Percentiles rank a stretch among this genome's conserved stretches.
These are phyloP conservation scores for Leptinotarsa tumamoca DNA, from an alignment of 2,888 invertebrate genomes.

Conservation along the genomic window DNA sequence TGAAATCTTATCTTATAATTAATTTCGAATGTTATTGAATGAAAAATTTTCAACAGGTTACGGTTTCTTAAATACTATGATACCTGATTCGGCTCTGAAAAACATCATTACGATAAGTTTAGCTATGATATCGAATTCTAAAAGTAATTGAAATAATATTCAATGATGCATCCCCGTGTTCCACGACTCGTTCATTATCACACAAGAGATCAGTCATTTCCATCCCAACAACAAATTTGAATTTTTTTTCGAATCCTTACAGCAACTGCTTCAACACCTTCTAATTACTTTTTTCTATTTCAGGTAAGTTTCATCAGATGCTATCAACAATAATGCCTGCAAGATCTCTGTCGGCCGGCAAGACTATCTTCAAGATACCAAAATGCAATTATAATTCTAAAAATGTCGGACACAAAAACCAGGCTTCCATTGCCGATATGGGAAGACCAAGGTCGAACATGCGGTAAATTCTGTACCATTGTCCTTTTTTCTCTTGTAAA, in stretches of 20 bases:
- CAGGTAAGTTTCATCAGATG: slow-evolving; percentile 23
- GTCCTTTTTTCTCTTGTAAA: slow-evolving; percentile 21
- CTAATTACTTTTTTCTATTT: slow-evolving; percentile 21
- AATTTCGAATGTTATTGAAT: too few species aligned
- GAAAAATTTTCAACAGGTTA: too few species aligned
- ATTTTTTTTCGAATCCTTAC: not conserved
- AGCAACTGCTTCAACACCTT: not conserved
- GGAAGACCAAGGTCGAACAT: slow-evolving; percentile 31
- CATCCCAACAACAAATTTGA: not conserved
- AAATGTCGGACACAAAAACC: slow-evolving; percentile 38
- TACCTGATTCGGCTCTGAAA: too few species aligned
- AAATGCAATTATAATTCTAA: slow-evolving; percentile 44
- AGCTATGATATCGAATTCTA: too few species aligned
- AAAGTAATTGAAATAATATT: too few species aligned
- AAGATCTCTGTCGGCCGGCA: slow-evolving; percentile 7
- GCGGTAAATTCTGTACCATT: slow-evolving; percentile 29
- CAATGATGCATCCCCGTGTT: too few species aligned
- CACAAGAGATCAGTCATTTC: not conserved
- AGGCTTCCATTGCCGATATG: slow-evolving; percentile 26
- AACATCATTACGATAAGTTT: too few species aligned
- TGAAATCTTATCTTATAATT: too few species aligned
- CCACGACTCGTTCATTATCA: not conserved
- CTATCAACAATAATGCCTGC: not conserved
- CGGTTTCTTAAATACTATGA: too few species aligned
- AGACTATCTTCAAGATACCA: slow-evolving; percentile 25